Evolutionary conservation across 2,888 invertebrate species (phyloP), one percentile per base, ranked within the genome.

Genomic region (Leucoptera coffeella): DNA sequence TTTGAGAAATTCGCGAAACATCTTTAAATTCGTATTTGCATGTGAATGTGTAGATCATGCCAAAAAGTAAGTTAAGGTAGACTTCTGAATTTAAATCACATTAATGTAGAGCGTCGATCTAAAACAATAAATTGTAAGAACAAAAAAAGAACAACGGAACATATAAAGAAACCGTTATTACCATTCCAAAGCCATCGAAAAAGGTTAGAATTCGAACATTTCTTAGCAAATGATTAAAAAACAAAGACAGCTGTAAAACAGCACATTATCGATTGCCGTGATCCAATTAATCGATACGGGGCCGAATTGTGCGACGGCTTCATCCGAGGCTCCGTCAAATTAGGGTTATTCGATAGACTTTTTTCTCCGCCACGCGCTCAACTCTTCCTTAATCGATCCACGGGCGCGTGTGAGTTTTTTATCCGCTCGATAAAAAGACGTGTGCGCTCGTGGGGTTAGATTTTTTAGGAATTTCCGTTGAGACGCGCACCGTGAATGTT

Each of bases 231-330:
- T n/a, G n/a, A n/a, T 17, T 7, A 7, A 17, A 17, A 17, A 17
- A 17, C 37, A 39, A 27, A 35, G 49, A 60, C 69, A 69, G 69
- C 61, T 69, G 69, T 45, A 46, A 37, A 48, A 42, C 49, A 60
- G 49, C 50, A 52, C 53, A 57, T 65, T 61, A 69, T 69, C 64
- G 67, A 65, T 69, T 61, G 62, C 54, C 50, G 54, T 52, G 58
- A 69, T 65, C 67, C 65, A 67, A 69, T 69, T 69, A 69, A 67
- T 59, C 50, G 64, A 62, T 67, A 64, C 48, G 46, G 60, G 59
- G 60, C 64, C 61, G 64, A 64, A 60, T 56, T 56, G 36, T 40
- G 46, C 50, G 48, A 69, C 62, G 60, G 62, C 65, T 69, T 56
- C 64, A 69, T 69, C 65, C 56, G 53, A 48, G 50, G 56, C 52